Conservation (phyloP, 2,797 vertebrate genomes). For the Potorous gilbertii region DNA sequence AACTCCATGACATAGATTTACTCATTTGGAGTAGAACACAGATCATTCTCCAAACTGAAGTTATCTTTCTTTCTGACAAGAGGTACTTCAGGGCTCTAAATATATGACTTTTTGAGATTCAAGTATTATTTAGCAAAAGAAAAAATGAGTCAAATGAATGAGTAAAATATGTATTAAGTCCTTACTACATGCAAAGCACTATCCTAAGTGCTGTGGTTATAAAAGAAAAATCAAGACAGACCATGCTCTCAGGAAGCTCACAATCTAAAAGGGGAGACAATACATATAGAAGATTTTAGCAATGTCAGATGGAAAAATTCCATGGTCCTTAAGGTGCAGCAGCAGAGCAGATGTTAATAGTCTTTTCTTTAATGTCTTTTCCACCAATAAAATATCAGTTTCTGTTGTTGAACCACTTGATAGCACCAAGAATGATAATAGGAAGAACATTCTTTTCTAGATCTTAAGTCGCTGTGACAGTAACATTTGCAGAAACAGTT, state of each 20-base stretch:
- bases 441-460: neutral
- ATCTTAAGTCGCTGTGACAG: neutral
- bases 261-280: neutral
- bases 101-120: constrained; percentile 6
- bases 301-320: neutral
- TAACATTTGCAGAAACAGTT: neutral
- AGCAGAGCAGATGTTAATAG: neutral
- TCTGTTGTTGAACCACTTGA: neutral
- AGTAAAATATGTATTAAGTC: neutral
- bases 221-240: neutral
- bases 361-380: neutral
- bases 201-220: neutral
- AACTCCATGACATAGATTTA: neutral
- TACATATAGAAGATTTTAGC: neutral
- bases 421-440: neutral
- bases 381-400: neutral
- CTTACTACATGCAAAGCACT: neutral
- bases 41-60: neutral
- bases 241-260: neutral
- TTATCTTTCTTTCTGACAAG: constrained; percentile 5
- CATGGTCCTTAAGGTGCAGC: neutral
- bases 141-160: constrained; percentile 39
- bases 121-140: constrained; percentile 24
- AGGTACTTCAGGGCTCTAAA: constrained; percentile 33
- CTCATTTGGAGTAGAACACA: constrained; percentile 18